Conservation (phyloP, 2,888 invertebrate genomes). For the Cheilosia urbana region DNA sequence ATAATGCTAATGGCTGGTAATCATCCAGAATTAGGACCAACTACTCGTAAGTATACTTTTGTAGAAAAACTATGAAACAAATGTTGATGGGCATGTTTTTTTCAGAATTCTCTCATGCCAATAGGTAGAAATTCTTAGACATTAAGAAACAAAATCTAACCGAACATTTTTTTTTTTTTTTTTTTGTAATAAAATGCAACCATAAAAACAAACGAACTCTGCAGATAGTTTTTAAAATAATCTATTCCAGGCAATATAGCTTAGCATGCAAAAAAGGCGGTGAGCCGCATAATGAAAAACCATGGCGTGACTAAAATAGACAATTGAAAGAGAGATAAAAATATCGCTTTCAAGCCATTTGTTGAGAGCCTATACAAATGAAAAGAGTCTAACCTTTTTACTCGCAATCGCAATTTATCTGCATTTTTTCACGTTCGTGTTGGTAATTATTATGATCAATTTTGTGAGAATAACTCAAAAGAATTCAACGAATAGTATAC, state of each 20-base stretch:
- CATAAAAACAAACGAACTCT: constrained; percentile 51
- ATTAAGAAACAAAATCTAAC: constrained; percentile 27
- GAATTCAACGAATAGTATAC: constrained; percentile 58
- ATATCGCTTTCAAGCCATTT: constrained; percentile 75
- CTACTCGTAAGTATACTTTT: constrained; percentile 10
- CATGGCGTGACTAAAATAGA: constrained; percentile 70
- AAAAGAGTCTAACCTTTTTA: constrained; percentile 61
- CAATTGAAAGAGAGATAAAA: constrained; percentile 72
- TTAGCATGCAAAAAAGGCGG: constrained; percentile 73
- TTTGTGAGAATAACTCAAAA: constrained; percentile 65
- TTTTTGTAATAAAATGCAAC: constrained; percentile 21
- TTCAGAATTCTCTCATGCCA: constrained; percentile 25
- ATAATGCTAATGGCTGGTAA: constrained; percentile 70
- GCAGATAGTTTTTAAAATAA: constrained; percentile 30
- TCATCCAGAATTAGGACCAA: constrained; percentile 54
- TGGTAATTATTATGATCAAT: constrained; percentile 70
- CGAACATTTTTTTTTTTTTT: constrained; percentile 1
- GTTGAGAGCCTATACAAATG: constrained; percentile 66
- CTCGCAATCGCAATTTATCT: constrained; percentile 68
- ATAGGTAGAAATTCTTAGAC: constrained; percentile 38
- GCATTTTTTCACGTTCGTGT: constrained; percentile 71
- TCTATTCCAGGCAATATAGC: constrained; percentile 32
- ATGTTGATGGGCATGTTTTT: constrained; percentile 9
- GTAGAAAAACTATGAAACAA: constrained; percentile 8
- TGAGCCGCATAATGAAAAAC: constrained; percentile 76